phyloP scores from a whole-genome alignment of 2,113 vertebrate species.

The Albula goreensis region DNA sequence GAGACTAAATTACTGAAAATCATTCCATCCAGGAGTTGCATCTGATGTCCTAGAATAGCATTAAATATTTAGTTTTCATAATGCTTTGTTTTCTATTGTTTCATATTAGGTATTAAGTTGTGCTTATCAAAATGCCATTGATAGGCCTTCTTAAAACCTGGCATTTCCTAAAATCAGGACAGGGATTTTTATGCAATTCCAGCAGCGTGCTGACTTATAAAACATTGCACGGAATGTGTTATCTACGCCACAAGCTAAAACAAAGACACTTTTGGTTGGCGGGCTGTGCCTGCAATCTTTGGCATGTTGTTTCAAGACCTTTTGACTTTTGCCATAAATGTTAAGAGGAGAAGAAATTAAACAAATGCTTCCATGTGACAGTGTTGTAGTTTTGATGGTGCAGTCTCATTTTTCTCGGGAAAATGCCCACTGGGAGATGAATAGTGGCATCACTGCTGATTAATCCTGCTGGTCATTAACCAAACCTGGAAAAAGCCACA shows the following conservation, averaged over 20 bases:
- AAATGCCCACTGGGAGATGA: not conserved
- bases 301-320: slow-evolving; percentile 23
- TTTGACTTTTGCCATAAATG: slow-evolving; percentile 42
- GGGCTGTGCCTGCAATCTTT: slow-evolving; percentile 32
- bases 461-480: slow-evolving; percentile 15
- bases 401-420: not conserved
- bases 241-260: slow-evolving; percentile 52
- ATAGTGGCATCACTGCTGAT: slow-evolving; percentile 28
- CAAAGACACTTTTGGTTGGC: slow-evolving; percentile 53
- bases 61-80: not conserved
- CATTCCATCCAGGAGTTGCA: not conserved
- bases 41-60: not conserved
- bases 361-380: slow-evolving; percentile 4
- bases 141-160: not conserved
- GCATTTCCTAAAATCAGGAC: not conserved
- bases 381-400: no score
- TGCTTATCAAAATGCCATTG: not conserved
- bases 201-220: not conserved
- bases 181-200: not conserved
- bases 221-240: slow-evolving; percentile 51
- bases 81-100: not conserved
- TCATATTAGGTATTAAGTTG: no score
- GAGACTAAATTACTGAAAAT: not conserved
- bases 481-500: slow-evolving; percentile 15
- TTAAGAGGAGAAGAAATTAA: slow-evolving; percentile 28